A percentile compares a stretch with the other conserved stretches of the same genome.
phyloP scores from a whole-genome alignment of 2,113 vertebrate genomes.

The Lamprotornis superbus region DNA sequence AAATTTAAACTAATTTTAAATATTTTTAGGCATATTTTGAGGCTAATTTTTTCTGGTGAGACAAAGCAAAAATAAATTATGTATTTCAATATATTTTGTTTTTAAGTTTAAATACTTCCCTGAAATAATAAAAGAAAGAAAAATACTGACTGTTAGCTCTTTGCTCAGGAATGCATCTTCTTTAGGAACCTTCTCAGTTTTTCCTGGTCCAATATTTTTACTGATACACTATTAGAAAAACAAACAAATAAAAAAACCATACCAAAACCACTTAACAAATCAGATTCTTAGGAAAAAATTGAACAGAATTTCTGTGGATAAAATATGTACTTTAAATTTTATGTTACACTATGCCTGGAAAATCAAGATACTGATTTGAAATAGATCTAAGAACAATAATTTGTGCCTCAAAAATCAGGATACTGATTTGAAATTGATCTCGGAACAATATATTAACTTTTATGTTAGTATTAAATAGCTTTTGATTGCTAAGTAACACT shows the following conservation, averaged over 20 bases:
- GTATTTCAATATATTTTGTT: not conserved
- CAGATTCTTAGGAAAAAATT: not conserved
- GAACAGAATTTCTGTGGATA: not conserved
- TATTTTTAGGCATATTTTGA: not conserved
- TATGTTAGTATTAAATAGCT: not conserved
- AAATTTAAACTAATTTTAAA: not conserved
- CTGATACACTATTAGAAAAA: conserved; percentile 78
- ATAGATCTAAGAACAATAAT: not conserved
- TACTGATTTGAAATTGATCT: not conserved
- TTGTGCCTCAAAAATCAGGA: not conserved
- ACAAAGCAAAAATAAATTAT: not conserved
- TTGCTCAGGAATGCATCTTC: conserved; percentile 79
- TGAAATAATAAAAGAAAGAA: not conserved
- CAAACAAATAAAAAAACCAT: not conserved
- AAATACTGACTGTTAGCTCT: conserved; percentile 82
- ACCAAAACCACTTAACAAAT: not conserved
- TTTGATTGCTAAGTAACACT: not conserved
- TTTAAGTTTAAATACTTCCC: not conserved
- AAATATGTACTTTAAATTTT: not conserved
- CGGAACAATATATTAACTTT: not conserved
- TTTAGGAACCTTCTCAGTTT: conserved; percentile 73
- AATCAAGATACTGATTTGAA: not conserved
- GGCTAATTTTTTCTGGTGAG: not conserved
- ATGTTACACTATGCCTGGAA: not conserved
- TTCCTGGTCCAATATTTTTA: conserved; percentile 80